Evolutionary conservation across 2,888 invertebrate species (phyloP), one percentile per base, ranked within the genome.

Genomic region (Megamerina dolium): DNA sequence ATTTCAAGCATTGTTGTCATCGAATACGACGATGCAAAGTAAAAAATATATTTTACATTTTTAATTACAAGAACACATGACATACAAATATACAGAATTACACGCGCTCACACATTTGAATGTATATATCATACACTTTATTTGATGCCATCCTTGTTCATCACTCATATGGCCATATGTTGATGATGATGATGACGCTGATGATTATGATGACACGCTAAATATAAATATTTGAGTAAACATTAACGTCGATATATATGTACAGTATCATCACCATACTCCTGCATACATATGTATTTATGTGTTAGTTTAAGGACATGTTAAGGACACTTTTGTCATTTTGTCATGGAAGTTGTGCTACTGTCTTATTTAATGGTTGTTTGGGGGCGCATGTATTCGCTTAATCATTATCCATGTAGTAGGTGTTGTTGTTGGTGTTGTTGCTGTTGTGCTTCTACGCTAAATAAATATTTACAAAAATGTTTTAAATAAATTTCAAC

Each of bases 51-150:
- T 55, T 61, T 59, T 57, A 52, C 51, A 59, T 61, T 61, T 60
- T 62, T 59, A 62, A 60, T 59, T 61, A 61, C 45, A 62, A 59
- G 52, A 43, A 48, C 53, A 50, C 48, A n/a, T n/a, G n/a, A n/a
- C n/a, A 55, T 45, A 51, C 19, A 40, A 36, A 44, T 16, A 17
- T 38, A 14, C 45, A 50, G 8, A 43, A 39, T 40, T 41, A 36
- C 33, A 19, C 19, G 36, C 26, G 31, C 29, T 14, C 16, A 34
- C 41, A 44, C 36, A 41, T 44, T 13, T 10, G 13, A 14, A 14
- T 32, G 16, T 5, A 32, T 10, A 32, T 10, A 27, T 5, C 27
- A 27, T 5, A 5, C 5, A 5, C 5, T 27, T 3, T 27, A 27
- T 27, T 27, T 27, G 10, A 27, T 27, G 12, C n/a, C n/a, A n/a